Evolutionary conservation across 2,888 invertebrate genomes (phyloP), one percentile per base, ranked within the genome.

Genomic region (Sphinx pinastri): DNA sequence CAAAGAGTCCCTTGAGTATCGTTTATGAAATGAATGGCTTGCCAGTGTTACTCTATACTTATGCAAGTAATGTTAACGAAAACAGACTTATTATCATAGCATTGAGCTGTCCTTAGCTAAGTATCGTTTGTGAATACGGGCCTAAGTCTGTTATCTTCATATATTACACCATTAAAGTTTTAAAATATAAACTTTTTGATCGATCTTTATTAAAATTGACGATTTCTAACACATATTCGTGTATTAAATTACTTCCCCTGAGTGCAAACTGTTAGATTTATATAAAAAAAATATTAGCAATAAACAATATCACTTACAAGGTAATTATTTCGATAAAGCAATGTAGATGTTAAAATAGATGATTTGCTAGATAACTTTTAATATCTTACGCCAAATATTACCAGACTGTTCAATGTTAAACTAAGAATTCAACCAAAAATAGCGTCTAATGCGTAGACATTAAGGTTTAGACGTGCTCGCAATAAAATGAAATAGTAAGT

Each of bases 321-420:
- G 19, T 55, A 63, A 12, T 63, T 16, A 19, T 16, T 49, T 16
- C 47, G 47, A 63, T 47, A 47, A 49, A 63, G 63, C 63, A 63
- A 63, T 63, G 5, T 63, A 63, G 63, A 49, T 63, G 58, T 31
- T 63, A 10, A 63, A 63, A 63, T 63, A 63, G 63, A 63, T 47
- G 63, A 49, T 63, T 63, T 63, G 63, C 49, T 63, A 63, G 49
- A 19, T 63, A 63, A 63, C 63, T 60, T 60, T 63, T 2, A 68
- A 68, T 38, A 68, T 57, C 10, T 68, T 68, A 57, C 76, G 80
- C 84, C 82, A 82, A 81, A 80, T 81, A 81, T 84, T 79, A 81
- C 80, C 81, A 85, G 85, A 86, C 81, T 75, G 75, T 81, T 79
- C 74, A 76, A 80, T 74, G 76, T 72, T 58, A 49, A 63, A 63